Evolutionary conservation across 2,797 vertebrate species (phyloP).

Genomic region (Odontamblyopus rebecca): DNA sequence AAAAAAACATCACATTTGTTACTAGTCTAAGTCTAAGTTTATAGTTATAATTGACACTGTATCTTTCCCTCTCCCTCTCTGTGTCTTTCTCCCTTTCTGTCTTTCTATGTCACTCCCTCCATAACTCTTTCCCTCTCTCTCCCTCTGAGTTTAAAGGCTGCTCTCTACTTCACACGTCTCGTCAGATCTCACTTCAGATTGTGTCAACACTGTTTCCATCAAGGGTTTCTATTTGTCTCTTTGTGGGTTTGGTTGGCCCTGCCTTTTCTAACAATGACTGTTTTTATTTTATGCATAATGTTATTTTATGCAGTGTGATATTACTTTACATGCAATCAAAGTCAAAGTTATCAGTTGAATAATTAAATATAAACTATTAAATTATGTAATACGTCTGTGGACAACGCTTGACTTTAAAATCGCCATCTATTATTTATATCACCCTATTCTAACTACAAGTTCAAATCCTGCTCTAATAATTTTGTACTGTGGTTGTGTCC

Average conservation of each 20-base stretch:
- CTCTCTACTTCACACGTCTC: neutral
- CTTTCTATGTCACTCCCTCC: neutral
- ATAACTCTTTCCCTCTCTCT: neutral
- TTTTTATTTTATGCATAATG: neutral
- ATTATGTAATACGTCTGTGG: too few relatives aligned
- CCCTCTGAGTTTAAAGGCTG: neutral
- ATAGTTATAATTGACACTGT: neutral
- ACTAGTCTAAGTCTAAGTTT: too few relatives aligned
- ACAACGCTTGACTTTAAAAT: neutral
- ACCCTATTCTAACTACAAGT: too few relatives aligned
- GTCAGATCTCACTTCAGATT: conserved; percentile 6
- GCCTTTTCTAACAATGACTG: neutral
- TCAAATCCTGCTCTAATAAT: too few relatives aligned
- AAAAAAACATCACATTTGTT: too few relatives aligned
- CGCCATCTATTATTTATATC: too few relatives aligned
- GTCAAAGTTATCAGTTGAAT: too few relatives aligned
- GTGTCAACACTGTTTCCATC: conserved; percentile 5
- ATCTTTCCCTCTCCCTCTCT: neutral
- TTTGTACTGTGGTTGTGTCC: too few relatives aligned
- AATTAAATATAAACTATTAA: too few relatives aligned
- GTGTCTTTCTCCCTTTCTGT: neutral
- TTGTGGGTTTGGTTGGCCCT: neutral
- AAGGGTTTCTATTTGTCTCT: conserved; percentile 2
- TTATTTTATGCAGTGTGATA: neutral
- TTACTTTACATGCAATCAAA: neutral